Conservation (phyloP, 2,113 vertebrate genomes). For the Mastomys coucha region DNA sequence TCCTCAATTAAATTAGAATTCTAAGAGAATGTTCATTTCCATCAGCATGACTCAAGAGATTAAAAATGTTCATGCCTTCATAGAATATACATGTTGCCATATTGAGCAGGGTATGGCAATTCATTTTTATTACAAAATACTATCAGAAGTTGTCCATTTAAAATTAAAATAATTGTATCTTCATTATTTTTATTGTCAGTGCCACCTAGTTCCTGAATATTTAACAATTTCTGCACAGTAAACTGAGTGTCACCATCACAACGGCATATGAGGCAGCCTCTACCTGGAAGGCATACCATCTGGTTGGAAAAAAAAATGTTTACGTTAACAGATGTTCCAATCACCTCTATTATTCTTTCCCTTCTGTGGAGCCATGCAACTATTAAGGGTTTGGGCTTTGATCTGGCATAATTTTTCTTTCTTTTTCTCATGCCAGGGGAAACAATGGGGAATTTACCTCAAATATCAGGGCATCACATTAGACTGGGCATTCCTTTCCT, state of each 20-base stretch:
- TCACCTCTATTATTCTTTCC: neutral
- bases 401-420: neutral
- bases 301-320: slow-evolving; percentile 23
- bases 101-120: slow-evolving; percentile 16
- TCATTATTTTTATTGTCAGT: slow-evolving; percentile 40
- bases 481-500: neutral
- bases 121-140: slow-evolving; percentile 23
- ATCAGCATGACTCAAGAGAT: slow-evolving; percentile 57
- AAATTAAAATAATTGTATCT: slow-evolving; percentile 49
- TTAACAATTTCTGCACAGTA: neutral
- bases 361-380: neutral
- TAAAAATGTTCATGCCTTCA: slow-evolving; percentile 41
- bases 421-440: neutral
- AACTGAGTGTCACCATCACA: neutral
- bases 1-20: slow-evolving; percentile 66
- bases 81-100: slow-evolving; percentile 42
- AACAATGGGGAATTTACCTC: neutral
- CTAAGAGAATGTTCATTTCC: slow-evolving; percentile 64
- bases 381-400: neutral
- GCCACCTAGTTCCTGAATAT: neutral
- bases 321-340: neutral
- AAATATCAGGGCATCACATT: neutral
- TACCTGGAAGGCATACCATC: neutral
- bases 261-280: neutral
- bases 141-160: slow-evolving; percentile 47